These are phyloP conservation scores for Eriosoma lanigerum DNA, from an alignment of 1,140 invertebrate species.

Conservation along the genomic window DNA sequence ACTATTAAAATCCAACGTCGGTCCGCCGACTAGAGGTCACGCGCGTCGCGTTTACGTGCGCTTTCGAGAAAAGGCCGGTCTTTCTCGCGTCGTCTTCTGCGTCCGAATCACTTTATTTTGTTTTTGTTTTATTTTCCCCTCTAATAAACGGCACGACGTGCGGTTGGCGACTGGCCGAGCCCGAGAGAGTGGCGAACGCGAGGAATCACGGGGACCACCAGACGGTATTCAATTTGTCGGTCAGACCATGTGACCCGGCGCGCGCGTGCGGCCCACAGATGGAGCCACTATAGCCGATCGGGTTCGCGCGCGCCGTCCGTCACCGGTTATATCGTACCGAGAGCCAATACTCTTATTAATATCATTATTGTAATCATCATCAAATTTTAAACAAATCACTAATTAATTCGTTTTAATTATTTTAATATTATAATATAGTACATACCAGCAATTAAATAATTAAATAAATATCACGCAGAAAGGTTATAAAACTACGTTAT, in stretches of 20 bases:
- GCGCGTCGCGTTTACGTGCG: background rate
- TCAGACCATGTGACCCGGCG: slow-evolving; percentile 46
- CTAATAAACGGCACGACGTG: slow-evolving; percentile 49
- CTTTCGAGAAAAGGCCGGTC: background rate
- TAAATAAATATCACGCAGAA: too few relatives aligned
- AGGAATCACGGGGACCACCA: slow-evolving; percentile 30
- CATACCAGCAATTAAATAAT: too few relatives aligned
- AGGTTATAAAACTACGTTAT: too few relatives aligned
- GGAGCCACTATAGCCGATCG: slow-evolving; percentile 19
- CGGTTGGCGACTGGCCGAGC: slow-evolving; percentile 47
- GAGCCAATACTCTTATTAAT: too few relatives aligned
- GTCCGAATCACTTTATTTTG: slow-evolving; percentile 16
- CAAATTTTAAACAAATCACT: too few relatives aligned
- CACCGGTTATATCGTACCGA: background rate
- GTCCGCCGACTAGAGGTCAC: background rate
- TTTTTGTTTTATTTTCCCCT: background rate
- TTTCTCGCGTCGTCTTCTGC: slow-evolving; percentile 7
- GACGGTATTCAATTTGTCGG: slow-evolving; percentile 46
- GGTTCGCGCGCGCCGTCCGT: slow-evolving; percentile 2
- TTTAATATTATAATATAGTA: too few relatives aligned
- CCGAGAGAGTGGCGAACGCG: slow-evolving; percentile 40
- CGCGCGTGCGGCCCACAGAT: slow-evolving; percentile 38
- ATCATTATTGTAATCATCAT: too few relatives aligned
- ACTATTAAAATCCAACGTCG: background rate
- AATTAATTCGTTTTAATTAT: too few relatives aligned